Evolutionary conservation across 2,888 invertebrate genomes (phyloP), one percentile per base, ranked within the genome.

Genomic region (Eupsilia transversa): DNA sequence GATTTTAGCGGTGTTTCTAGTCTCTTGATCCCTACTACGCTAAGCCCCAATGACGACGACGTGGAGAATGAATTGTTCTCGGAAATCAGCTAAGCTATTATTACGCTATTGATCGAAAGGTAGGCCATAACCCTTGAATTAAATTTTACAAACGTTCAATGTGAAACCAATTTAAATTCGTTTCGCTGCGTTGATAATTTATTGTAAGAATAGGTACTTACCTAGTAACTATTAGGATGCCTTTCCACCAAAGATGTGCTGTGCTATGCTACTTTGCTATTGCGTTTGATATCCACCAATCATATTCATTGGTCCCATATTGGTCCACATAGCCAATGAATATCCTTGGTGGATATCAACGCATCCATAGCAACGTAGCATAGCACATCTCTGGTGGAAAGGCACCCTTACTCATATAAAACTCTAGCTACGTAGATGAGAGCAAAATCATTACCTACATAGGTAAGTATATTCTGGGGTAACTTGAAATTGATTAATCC

Each of bases 131-230:
- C 27, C 30, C 33, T 43, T 5, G 33, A 68, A 52, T 27, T 23
- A 3, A 56, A 43, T 56, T 41, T 30, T 56, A 72, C 41, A n/a
- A 67, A 35, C 49, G 49, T 59, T 72, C 72, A 35, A 74, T 57
- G 74, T 49, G 65, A 56, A 59, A 52, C 67, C 67, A 67, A 75
- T 75, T 75, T 52, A 35, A 14, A 59, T 74, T 74, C 33, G 46
- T 59, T 49, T 74, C 41, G 23, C 33, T 43, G 23, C 23, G 57
- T 41, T 67, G 69, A 46, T 57, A 68, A 30, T 10, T 43, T 30
- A 33, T 56, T 27, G 43, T 46, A 41, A 14, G 41, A 20, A 20
- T 1, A 33, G 1, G 3, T 49, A 49, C 23, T 4, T 63, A 35
- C 17, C 35, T 49, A 38, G 30, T 30, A 64, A 27, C 3, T 66